Percentiles rank a stretch among this genome's conserved stretches.
phyloP scores from a whole-genome alignment of 2,888 invertebrate species.

The Caenorhabditis plicata region DNA sequence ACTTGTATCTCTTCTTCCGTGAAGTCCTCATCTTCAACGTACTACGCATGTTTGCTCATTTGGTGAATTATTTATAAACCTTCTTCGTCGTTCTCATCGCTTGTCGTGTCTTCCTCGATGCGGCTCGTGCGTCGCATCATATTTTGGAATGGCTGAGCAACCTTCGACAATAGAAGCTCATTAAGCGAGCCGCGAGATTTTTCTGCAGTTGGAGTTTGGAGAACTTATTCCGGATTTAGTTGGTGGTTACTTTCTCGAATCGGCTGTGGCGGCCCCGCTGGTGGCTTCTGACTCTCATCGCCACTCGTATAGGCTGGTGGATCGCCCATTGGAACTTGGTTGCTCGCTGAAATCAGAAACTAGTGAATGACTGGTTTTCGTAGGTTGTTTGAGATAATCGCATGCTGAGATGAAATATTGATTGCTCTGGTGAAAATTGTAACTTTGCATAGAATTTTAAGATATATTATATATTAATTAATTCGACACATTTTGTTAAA shows the following conservation, averaged over 20 bases:
- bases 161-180: conserved; percentile 27
- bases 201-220: conserved; percentile 11
- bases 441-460: too few species aligned
- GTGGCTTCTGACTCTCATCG: conserved; percentile 1
- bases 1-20: conserved; percentile 76
- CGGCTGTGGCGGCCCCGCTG: background rate
- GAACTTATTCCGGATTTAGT: background rate
- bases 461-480: too few species aligned
- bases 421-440: too few species aligned
- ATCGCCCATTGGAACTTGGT: conserved; percentile 8
- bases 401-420: too few species aligned
- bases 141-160: conserved; percentile 30
- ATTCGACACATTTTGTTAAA: too few species aligned
- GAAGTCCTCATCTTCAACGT: conserved; percentile 9
- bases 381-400: too few species aligned
- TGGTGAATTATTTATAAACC: background rate
- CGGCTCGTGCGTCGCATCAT: conserved; percentile 30
- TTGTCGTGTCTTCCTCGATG: conserved; percentile 14
- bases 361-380: too few species aligned
- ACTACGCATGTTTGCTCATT: background rate
- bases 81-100: conserved; percentile 17
- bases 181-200: conserved; percentile 25
- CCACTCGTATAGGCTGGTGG: conserved; percentile 34
- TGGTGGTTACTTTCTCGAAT: background rate
- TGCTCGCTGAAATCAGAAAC: background rate